These are phyloP conservation scores for Dicentrarchus labrax DNA, from an alignment of 2,113 vertebrate species.

Conservation along the genomic window DNA sequence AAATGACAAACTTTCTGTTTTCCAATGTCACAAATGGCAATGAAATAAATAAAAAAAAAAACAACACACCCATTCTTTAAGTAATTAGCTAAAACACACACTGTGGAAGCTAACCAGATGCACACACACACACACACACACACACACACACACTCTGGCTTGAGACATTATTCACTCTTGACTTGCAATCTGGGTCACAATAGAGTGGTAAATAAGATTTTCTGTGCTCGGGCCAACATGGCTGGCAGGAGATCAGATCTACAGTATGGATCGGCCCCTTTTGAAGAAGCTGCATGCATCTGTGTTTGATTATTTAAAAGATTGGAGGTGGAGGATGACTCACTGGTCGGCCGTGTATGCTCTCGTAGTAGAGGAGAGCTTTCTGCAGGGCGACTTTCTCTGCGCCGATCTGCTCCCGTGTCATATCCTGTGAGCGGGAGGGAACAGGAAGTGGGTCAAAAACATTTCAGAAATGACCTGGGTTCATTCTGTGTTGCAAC, in stretches of 20 bases:
- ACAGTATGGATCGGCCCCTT: neutral
- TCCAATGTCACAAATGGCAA: neutral
- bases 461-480: neutral
- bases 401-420: conserved; percentile 93
- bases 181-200: conserved; percentile 65
- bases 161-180: conserved; percentile 60
- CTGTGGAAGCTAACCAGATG: neutral
- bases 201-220: conserved; percentile 25
- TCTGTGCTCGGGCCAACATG: neutral
- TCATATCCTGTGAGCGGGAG: conserved; percentile 91
- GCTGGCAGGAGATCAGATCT: neutral
- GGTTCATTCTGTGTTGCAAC: neutral
- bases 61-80: neutral
- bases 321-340: conserved; percentile 66
- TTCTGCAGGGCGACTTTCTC: conserved; percentile 97
- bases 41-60: neutral
- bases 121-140: neutral
- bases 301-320: neutral
- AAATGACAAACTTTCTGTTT: neutral
- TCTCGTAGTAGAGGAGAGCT: conserved; percentile 94
- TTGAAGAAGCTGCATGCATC: neutral
- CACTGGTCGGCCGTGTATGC: conserved; percentile 95
- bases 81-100: neutral
- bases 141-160: neutral
- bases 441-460: conserved; percentile 36